These are phyloP conservation scores for Gasterosteus nipponicus DNA, from an alignment of 2,113 vertebrate genomes.

Conservation along the genomic window DNA sequence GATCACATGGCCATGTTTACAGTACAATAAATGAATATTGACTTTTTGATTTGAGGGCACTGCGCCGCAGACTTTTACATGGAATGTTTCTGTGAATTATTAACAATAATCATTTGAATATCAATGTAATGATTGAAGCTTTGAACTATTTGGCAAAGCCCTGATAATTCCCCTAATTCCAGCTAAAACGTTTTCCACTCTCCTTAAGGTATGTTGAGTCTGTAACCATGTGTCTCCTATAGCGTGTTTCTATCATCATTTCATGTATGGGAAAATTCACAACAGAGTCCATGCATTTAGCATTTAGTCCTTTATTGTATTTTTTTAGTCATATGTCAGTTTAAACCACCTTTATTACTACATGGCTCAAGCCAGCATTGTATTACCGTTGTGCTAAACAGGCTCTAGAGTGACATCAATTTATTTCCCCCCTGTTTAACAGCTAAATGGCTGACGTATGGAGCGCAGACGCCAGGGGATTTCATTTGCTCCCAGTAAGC, in stretches of 20 bases:
- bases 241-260: background rate
- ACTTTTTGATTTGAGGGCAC: too few relatives aligned
- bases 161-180: too few relatives aligned
- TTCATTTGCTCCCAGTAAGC: slow-evolving; percentile 49
- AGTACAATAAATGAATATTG: background rate
- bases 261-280: background rate
- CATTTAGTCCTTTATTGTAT: slow-evolving; percentile 5
- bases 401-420: slow-evolving; percentile 51
- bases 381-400: slow-evolving; percentile 36
- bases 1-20: background rate
- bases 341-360: slow-evolving; percentile 24
- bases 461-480: slow-evolving; percentile 44
- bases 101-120: too few relatives aligned
- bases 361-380: slow-evolving; percentile 27
- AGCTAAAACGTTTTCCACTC: too few relatives aligned
- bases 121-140: too few relatives aligned
- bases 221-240: background rate
- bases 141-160: too few relatives aligned
- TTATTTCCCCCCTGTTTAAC: slow-evolving; percentile 63
- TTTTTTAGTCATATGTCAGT: background rate
- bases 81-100: too few relatives aligned
- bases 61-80: too few relatives aligned
- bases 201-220: background rate
- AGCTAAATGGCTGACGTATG: slow-evolving; percentile 58
- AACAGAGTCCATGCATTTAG: background rate